Percentiles rank a stretch among this genome's conserved stretches.
phyloP scores from a whole-genome alignment of 2,113 vertebrate genomes.

The Geococcyx californianus region DNA sequence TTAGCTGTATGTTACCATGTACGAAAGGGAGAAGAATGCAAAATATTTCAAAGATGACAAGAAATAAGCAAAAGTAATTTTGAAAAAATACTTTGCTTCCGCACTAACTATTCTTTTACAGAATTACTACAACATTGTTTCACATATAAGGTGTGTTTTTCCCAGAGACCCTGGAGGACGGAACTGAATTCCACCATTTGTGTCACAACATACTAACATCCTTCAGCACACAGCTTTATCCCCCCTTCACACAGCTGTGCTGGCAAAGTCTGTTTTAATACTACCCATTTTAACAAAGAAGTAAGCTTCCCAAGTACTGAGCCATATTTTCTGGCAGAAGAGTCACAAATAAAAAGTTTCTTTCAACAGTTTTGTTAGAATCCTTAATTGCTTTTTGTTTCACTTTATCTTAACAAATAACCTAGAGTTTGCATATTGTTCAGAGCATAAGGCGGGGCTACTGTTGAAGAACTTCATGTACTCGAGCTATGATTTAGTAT shows the following conservation, averaged over 20 bases:
- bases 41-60: background rate
- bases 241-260: background rate
- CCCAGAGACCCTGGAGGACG: background rate
- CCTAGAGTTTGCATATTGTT: background rate
- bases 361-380: background rate
- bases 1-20: background rate
- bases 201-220: background rate
- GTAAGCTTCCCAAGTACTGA: background rate
- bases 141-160: accelerated
- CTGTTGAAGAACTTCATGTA: background rate
- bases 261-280: background rate
- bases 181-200: background rate
- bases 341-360: background rate
- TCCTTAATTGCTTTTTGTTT: background rate
- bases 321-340: background rate
- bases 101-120: background rate
- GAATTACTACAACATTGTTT: background rate
- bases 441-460: background rate
- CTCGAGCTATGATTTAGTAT: background rate
- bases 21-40: background rate
- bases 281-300: background rate
- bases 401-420: background rate
- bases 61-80: background rate
- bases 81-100: background rate
- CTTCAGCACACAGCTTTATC: background rate